Conservation (phyloP, 2,888 invertebrate genomes). For the Calliopum simillimum region DNA sequence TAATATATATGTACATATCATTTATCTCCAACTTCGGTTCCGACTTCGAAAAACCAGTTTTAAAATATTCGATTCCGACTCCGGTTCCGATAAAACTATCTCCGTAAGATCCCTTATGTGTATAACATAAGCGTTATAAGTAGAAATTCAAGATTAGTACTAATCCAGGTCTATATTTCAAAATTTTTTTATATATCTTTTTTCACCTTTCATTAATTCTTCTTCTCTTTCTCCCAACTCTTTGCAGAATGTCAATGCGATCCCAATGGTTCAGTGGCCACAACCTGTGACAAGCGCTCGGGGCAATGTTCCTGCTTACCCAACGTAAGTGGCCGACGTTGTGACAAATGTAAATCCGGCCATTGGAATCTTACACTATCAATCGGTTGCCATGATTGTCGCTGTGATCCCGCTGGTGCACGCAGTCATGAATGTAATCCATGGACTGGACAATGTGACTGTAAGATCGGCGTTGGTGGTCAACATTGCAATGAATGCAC, state of each 20-base stretch:
- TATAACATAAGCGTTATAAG: too few species aligned
- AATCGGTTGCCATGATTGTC: conserved; percentile 84
- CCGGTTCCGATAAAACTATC: too few species aligned
- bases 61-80: too few species aligned
- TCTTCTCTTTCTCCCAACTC: conserved; percentile 50
- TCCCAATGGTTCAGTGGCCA: conserved; percentile 76
- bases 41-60: too few species aligned
- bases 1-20: too few species aligned
- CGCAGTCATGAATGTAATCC: conserved; percentile 77
- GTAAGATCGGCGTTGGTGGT: conserved; percentile 82
- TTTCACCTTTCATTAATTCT: conserved; percentile 4
- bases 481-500: conserved; percentile 79
- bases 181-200: too few species aligned
- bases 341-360: conserved; percentile 81
- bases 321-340: conserved; percentile 79
- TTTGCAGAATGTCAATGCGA: conserved; percentile 89
- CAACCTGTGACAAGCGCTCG: conserved; percentile 79
- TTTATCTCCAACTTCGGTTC: too few species aligned
- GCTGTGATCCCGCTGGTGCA: conserved; percentile 80
- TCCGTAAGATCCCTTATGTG: too few species aligned
- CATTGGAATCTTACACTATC: conserved; percentile 81
- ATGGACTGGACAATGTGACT: conserved; percentile 81
- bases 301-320: conserved; percentile 83
- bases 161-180: too few species aligned
- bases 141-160: too few species aligned